Evolutionary conservation across 2,113 vertebrate genomes (phyloP).

Genomic region (Rhabdomys dilectus): DNA sequence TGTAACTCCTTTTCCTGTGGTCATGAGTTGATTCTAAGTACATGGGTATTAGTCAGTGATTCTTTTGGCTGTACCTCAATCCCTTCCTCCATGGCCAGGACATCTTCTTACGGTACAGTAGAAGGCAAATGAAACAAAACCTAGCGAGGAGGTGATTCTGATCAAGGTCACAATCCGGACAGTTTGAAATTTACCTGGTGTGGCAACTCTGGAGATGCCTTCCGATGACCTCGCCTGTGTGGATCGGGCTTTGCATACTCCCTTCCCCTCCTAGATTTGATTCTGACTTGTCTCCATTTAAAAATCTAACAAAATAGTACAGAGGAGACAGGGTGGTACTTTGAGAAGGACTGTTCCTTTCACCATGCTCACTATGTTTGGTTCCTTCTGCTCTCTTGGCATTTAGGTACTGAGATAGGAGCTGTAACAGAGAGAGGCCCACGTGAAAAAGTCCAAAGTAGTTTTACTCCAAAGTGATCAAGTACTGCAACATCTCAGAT

Average conservation of each 20-base stretch:
- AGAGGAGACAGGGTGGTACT: not conserved
- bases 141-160: not conserved
- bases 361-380: not conserved
- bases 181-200: not conserved
- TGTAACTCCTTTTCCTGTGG: not conserved
- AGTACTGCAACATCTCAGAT: not conserved
- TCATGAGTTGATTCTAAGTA: not conserved
- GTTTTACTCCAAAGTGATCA: not conserved
- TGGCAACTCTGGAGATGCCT: not conserved
- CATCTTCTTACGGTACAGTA: not conserved
- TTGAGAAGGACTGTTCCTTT: not conserved
- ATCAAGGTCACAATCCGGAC: not conserved
- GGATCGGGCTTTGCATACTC: too few relatives aligned
- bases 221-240: not conserved
- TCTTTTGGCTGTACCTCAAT: not conserved
- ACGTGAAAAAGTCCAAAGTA: not conserved
- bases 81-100: not conserved
- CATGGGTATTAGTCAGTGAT: not conserved
- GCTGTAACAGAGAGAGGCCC: not conserved
- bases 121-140: not conserved
- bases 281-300: not conserved
- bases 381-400: not conserved
- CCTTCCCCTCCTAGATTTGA: not conserved
- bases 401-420: not conserved
- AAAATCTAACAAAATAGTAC: not conserved